Conservation (phyloP, 2,797 vertebrate species). For the Chelon labrosus region DNA sequence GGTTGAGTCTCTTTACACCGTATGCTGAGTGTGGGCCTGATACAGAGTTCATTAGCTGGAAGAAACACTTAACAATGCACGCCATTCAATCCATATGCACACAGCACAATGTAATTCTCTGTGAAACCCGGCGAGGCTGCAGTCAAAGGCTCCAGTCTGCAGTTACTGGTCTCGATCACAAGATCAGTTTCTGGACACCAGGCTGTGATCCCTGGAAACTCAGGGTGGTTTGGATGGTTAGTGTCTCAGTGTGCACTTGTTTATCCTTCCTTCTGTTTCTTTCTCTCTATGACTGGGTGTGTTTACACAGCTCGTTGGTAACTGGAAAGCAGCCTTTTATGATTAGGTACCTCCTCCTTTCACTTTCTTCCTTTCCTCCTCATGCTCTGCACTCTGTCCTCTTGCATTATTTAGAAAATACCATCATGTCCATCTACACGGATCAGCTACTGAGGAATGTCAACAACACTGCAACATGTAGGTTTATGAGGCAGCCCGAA, state of each 20-base stretch:
- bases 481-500: conserved; percentile 17
- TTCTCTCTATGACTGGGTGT: conserved; percentile 34
- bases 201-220: conserved; percentile 21
- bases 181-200: conserved; percentile 22
- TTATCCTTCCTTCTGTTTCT: conserved; percentile 14
- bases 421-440: conserved; percentile 53
- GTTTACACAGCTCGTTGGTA: conserved; percentile 59
- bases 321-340: conserved; percentile 53
- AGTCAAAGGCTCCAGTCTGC: conserved; percentile 36
- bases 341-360: conserved; percentile 34
- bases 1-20: conserved; percentile 57
- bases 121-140: conserved; percentile 41
- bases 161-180: conserved; percentile 32
- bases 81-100: conserved; percentile 67
- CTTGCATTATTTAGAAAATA: conserved; percentile 78
- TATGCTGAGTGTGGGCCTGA: conserved; percentile 60
- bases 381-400: conserved; percentile 61
- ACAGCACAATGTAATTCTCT: conserved; percentile 70
- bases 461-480: conserved; percentile 36
- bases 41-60: conserved; percentile 50
- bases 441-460: conserved; percentile 45
- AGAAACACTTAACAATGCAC: conserved; percentile 68
- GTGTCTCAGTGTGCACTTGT: conserved; percentile 5
- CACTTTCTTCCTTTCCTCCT: conserved; percentile 30
- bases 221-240: conserved; percentile 23